Percentiles rank a stretch among this genome's conserved stretches.
phyloP scores from a whole-genome alignment of 2,797 vertebrate genomes.

The Characodon lateralis region DNA sequence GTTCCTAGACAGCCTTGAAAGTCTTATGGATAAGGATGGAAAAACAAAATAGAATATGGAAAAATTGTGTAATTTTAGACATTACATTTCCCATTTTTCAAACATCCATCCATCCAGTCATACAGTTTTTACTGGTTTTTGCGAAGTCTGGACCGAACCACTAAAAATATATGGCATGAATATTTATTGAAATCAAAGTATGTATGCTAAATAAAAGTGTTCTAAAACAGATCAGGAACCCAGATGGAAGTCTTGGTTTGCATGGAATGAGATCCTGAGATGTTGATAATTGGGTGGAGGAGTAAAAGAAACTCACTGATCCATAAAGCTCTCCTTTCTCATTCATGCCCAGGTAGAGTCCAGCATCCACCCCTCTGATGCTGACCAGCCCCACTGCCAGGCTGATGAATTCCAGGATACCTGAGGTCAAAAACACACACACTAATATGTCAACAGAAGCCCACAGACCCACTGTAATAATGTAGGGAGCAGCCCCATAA shows the following conservation, averaged over 20 bases:
- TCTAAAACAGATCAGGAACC: neutral
- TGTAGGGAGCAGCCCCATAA: neutral
- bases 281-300: neutral
- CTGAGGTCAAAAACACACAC: conserved; percentile 75
- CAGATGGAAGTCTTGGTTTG: neutral
- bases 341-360: conserved; percentile 98
- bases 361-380: conserved; percentile 96
- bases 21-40: neutral
- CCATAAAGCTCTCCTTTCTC: conserved; percentile 97
- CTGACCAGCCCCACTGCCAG: conserved; percentile 98
- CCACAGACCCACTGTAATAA: conserved; percentile 29
- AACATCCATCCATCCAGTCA: neutral
- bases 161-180: too few relatives aligned
- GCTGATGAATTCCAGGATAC: conserved; percentile 99
- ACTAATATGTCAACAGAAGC: conserved; percentile 48
- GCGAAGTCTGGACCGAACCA: neutral
- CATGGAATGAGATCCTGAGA: conserved; percentile 32
- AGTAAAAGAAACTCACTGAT: conserved; percentile 89
- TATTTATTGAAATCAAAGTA: neutral
- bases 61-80: neutral
- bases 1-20: conserved; percentile 7
- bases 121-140: neutral
- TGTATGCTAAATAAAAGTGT: neutral
- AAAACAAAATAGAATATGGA: neutral
- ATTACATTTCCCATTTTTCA: neutral